Base-by-base conservation (phyloP, 1,140 invertebrate species). In the Odontomachus brunneus region DNA sequence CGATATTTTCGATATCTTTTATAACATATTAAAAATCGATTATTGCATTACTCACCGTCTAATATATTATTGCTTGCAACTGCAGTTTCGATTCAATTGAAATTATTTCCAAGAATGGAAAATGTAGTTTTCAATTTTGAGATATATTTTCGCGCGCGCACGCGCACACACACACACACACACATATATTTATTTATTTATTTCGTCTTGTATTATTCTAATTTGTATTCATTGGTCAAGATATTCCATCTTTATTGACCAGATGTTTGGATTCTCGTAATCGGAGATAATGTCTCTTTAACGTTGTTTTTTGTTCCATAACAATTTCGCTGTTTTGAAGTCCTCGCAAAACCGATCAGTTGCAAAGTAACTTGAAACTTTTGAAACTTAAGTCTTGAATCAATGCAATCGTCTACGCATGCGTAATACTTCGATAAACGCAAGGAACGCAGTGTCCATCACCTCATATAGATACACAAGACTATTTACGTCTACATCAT, bases 11-110 rank as follows among this genome's bases (percentile, higher is more conserved):
- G n/a, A 26, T 19, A 74, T 26, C n/a, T 33, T 5, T 33, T 33
- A 33, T 5, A 33, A 5, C 29, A 2, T 33, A 33, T 38, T 48
- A 22, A 15, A n/a, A 38, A 65, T 49, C 22, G n/a, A n/a, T n/a
- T 75, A 24, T 71, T 33, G 5, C 53, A 85, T 19, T 33, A 44
- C 69, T 83, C 51, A 63, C 11, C 49, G 17, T 53, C 0, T 14
- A 15, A 53, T 49, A 51, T 57, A 22, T 80, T 84, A 85, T 85
- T 84, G 63, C 65, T 85, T 57, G 5, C 29, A 44, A n/a, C 67
- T 67, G 55, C n/a, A 78, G 49, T 63, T 67, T 55, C 26, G 53
- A 33, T 38, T n/a, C 19, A 67, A 3, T 38, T 26, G 51, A 3
- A 57, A 19, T 69, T 67, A 48, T 44, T 57, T n/a, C 48, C 15